Evolutionary conservation across 2,113 vertebrate genomes (phyloP), one percentile per base, ranked within the genome.

Genomic region (Rhabdomys dilectus): DNA sequence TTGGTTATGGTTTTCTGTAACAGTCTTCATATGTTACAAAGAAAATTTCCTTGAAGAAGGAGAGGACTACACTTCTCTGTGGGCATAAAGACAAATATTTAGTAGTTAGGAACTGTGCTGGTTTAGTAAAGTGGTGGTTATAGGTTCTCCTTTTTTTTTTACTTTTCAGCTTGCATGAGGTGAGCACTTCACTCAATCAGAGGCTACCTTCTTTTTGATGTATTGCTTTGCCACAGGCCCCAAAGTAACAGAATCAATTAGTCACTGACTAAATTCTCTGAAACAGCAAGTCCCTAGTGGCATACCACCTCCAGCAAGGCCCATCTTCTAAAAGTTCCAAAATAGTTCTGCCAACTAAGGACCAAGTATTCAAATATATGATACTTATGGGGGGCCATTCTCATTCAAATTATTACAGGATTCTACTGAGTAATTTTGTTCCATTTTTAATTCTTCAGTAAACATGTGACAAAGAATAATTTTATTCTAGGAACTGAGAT

Each of bases 351-450:
- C 31, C 48, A 80, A 51, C 51, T n/a, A 13, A 34, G 34, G 51
- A 56, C 31, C 78, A 82, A 39, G 6, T 21, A 15, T 13, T 58
- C 78, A 58, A 13, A n/a, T 39, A n/a, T 24, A 7, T n/a, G 53
- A 82, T 31, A 17, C 31, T 26, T 39, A 15, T 58, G 34, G 36
- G 36, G 10, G 36, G 5, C 3, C 19, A 26, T n/a, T 82, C 53
- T 58, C 36, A 39, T 39, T 82, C 31, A 26, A 58, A 15, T 3
- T 6, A 82, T 34, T 22, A 21, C 36, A 82, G 78, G 42, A 58
- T 31, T 93, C 80, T 89, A 89, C 48, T 53, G 48, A 70, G 45
- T 82, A 66, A 86, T 62, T 95, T 45, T 91, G 60, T 72, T 93
- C 66, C 45, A 45, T 34, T 90, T 76, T 73, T 53, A 92, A 77